Conservation (phyloP, 2,113 vertebrate species). For the Brachypodius melanocephalos region DNA sequence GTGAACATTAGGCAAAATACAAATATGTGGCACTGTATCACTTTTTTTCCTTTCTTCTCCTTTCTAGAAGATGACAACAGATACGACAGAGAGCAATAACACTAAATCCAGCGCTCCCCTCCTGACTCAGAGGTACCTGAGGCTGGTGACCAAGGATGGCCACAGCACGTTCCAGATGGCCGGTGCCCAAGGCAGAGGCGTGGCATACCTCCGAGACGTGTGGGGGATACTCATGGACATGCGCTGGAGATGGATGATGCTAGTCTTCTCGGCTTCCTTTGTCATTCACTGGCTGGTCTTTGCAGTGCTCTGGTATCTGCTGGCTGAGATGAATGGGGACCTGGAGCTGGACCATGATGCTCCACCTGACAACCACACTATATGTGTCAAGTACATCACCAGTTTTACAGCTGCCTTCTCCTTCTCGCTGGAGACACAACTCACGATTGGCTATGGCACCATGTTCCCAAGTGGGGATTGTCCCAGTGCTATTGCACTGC, state of each 20-base stretch:
- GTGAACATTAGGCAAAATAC: constrained; percentile 43
- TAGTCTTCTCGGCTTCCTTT: constrained; percentile 92
- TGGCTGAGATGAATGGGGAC: constrained; percentile 93
- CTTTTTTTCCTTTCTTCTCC: not conserved
- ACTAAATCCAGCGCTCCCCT: constrained; percentile 82
- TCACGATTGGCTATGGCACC: constrained; percentile 96
- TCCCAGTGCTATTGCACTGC: constrained; percentile 89
- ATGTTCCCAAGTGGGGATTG: constrained; percentile 98
- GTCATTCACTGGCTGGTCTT: constrained; percentile 95
- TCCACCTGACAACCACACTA: constrained; percentile 89
- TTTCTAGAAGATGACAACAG: constrained; percentile 65
- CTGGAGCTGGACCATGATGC: constrained; percentile 88
- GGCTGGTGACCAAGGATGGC: constrained; percentile 93
- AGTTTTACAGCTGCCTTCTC: constrained; percentile 96
- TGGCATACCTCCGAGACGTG: constrained; percentile 83
- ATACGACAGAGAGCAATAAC: constrained; percentile 67
- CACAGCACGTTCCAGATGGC: constrained; percentile 79
- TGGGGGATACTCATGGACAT: constrained; percentile 94
- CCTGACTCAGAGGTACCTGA: constrained; percentile 74
- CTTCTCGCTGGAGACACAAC: constrained; percentile 95
- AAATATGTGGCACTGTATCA: not conserved
- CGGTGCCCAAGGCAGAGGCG: constrained; percentile 73
- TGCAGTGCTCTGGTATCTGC: constrained; percentile 93
- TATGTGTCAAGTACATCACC: constrained; percentile 95
- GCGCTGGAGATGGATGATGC: constrained; percentile 96